Evolutionary conservation across 2,888 invertebrate genomes (phyloP), one percentile per base, ranked within the genome.

Genomic region (Tinea semifulvella): DNA sequence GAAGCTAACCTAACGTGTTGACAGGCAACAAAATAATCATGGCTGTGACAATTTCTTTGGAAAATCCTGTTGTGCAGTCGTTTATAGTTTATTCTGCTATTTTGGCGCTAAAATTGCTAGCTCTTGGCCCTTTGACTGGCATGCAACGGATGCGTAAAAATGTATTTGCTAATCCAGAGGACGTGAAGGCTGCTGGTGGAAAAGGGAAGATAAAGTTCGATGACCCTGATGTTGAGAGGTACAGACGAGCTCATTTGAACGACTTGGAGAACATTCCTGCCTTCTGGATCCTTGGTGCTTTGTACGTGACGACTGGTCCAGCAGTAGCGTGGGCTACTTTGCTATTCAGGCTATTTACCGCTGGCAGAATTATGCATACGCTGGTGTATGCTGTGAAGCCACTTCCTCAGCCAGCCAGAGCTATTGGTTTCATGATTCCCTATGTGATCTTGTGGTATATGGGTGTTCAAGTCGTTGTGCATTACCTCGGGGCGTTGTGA

Each of bases 221-320:
- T 50, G 75, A 84, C 56, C 68, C 70, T 6, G 74, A 79, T 49
- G 79, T 84, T 13, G 84, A 84, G 53, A 65, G 84, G 45, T 73
- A 76, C 17, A 61, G 83, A 49, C 58, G 80, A 74, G 85, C 84
- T 8, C 84, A 86, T 53, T 64, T 74, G 53, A 87, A 87, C 53
- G 87, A 87, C 59, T 52, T 86, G 52, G 86, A 86, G 61, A 87
- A 85, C 61, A 84, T 87, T 45, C 64, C 80, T 0, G 60, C 80
- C 3, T 87, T 85, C 56, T 60, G 84, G 36, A 50, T 82, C 7
- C 58, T 79, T 22, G 77, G 76, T n/a, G 61, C 80, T 8, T 58
- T 80, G 22, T 87, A 84, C 60, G 58, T 82, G 2, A 54, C 74
- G 39, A 84, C 82, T 0, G 64, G 68, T 19, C 86, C 86, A 0